Conservation (phyloP, 1,140 invertebrate genomes). For the Anastatus disparis region DNA sequence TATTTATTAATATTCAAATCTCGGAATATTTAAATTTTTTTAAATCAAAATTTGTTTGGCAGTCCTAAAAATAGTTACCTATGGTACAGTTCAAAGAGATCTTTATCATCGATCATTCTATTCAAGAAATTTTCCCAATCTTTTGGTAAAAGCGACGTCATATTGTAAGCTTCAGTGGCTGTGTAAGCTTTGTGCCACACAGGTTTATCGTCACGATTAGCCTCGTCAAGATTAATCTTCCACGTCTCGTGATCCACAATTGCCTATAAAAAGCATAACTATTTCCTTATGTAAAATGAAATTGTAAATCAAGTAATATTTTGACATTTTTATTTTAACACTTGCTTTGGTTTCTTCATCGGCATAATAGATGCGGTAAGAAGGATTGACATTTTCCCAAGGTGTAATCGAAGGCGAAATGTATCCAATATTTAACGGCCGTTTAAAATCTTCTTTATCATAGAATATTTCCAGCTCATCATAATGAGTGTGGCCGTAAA, state of each 20-base stretch:
- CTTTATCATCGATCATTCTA: background rate
- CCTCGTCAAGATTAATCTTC: constrained; percentile 36
- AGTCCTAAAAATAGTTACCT: too few relatives aligned
- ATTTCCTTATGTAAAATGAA: too few relatives aligned
- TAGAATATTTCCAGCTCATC: constrained; percentile 96
- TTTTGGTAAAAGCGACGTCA: constrained; percentile 20
- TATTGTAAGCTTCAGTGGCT: constrained; percentile 23
- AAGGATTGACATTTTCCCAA: constrained; percentile 92
- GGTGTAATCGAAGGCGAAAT: constrained; percentile 93
- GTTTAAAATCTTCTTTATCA: constrained; percentile 81
- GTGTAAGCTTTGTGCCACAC: constrained; percentile 33
- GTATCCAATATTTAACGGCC: constrained; percentile 89
- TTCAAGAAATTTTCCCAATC: constrained; percentile 34
- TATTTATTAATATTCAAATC: too few relatives aligned
- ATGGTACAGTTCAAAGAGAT: constrained; percentile 30
- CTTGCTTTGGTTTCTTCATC: too few relatives aligned
- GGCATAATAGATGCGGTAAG: constrained; percentile 86
- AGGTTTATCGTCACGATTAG: constrained; percentile 25
- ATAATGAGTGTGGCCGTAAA: constrained; percentile 95
- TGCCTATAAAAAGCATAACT: too few relatives aligned
- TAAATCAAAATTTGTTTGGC: too few relatives aligned
- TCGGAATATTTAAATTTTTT: too few relatives aligned
- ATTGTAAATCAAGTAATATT: background rate
- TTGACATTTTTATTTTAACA: constrained; percentile 21
- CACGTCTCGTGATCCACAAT: constrained; percentile 35